Evolutionary conservation across 2,888 invertebrate genomes (phyloP), one percentile per base, ranked within the genome.

Genomic region (Drosophila bunnanda): DNA sequence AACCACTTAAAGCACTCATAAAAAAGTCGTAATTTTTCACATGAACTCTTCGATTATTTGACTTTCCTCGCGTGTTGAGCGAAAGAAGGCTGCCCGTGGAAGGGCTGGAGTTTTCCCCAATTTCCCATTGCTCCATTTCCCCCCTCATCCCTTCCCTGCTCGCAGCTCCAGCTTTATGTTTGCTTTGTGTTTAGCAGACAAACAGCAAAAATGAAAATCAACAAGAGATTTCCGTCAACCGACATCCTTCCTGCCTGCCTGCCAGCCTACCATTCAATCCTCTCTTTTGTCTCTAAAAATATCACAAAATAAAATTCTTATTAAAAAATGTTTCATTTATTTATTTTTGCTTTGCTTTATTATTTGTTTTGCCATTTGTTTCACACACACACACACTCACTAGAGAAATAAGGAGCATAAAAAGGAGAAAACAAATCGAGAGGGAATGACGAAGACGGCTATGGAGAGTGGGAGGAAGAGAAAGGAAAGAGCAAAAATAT

Each of bases 201-300:
- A 83, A 83, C 88, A 83, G 82, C 78, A 81, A 82, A 84, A 83
- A 82, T 83, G 85, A 84, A 87, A 87, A 87, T 79, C 82, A 84
- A 83, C 88, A 83, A 81, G 85, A 84, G 82, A 84, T 84, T 87
- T 87, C 34, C 58, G 54, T 34, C 50, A 20, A 32, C 53, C 52
- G 34, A 34, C 57, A 32, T 32, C 44, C 32, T n/a, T 2, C 6
- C 20, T 20, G 44, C 25, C 39, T 9, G 17, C 39, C 39, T 17
- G 17, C 20, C 46, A n/a, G 28, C 46, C 43, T 28, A 15, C 39
- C 30, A n/a, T 41, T 41, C 46, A 59, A 55, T 54, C 55, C 64
- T 50, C 64, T 50, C 64, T 53, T 56, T 71, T 64, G 62, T 71
- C 61, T 73, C 74, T 53, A 83, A 83, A 86, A 77, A 83, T 80